Evolutionary conservation across 1,140 invertebrate genomes (phyloP), one percentile per base, ranked within the genome.

Genomic region (Andrena cerasifolii): DNA sequence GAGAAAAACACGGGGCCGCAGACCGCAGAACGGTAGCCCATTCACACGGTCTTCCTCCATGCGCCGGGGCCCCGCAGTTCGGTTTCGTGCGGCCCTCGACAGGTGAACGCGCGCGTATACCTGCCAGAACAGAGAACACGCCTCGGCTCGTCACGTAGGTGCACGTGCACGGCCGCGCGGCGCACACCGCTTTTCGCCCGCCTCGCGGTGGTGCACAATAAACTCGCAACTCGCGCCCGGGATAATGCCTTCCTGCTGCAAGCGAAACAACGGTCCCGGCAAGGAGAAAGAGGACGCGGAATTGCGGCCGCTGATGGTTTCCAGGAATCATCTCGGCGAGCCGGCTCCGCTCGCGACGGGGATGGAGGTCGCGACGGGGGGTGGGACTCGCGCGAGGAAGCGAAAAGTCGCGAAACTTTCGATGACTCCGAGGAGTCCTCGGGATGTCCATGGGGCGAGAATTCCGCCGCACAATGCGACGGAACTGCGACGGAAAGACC

Each of bases 21-120:
- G 85, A 89, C 89, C 89, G 81, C 89, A 88, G 83, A 89, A 90
- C 89, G 85, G 89, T 89, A 90, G 89, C 89, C 89, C 89, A 90
- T 90, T 90, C 89, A 87, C 89, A 89, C 89, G 88, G 75, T 81
- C 82, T 82, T 72, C 62, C 53, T 70, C 72, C 45, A 54, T 62
- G 58, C 63, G 18, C 56, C 40, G 68, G 47, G 10, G 49, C 58
- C 66, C 62, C 49, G 36, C 54, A 45, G 65, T 56, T 83, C 53
- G 72, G 56, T 72, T 83, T 80, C 72, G 67, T 31, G 74, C 45
- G 54, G 51, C 33, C 43, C 51, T 43, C 63, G 49, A 63, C 77
- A 73, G 63, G 67, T 73, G 63, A 74, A 78, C 76, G 40, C n/a
- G 59, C 73, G 45, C 62, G 47, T 77, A 65, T 78, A 74, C 67